These are phyloP conservation scores for Thyatira batis DNA, from an alignment of 2,888 invertebrate genomes.

Conservation along the genomic window DNA sequence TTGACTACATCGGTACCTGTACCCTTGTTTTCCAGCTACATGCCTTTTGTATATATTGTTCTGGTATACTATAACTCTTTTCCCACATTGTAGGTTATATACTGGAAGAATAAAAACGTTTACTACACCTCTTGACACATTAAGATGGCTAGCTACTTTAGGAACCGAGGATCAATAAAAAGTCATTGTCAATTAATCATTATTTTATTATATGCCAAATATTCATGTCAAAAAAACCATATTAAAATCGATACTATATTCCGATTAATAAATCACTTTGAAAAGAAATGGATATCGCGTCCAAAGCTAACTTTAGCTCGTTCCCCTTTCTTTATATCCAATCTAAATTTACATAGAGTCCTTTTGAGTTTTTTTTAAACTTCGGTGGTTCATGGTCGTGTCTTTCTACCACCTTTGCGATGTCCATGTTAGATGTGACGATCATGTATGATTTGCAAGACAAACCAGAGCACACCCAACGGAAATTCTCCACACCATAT, in stretches of 20 bases:
- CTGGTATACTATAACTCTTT: not conserved
- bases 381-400: slow-evolving; percentile 22
- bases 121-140: no score
- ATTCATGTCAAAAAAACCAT: no score
- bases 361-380: slow-evolving; percentile 15
- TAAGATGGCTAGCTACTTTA: no score
- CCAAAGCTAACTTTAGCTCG: no score
- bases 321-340: not conserved
- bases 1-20: not conserved
- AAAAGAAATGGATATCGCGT: no score
- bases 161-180: not conserved
- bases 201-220: no score
- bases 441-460: slow-evolving; percentile 24
- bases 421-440: slow-evolving; percentile 27
- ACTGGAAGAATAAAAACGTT: not conserved
- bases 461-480: slow-evolving; percentile 22
- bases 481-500: slow-evolving; percentile 9
- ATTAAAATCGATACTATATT: no score
- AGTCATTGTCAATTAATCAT: no score
- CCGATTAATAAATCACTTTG: no score
- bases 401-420: slow-evolving; percentile 13
- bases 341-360: slow-evolving; percentile 10
- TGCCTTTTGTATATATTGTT: not conserved
- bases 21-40: not conserved
- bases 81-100: not conserved